Evolutionary conservation across 2,888 invertebrate genomes (phyloP).

Genomic region (Gasteruption jaculator): DNA sequence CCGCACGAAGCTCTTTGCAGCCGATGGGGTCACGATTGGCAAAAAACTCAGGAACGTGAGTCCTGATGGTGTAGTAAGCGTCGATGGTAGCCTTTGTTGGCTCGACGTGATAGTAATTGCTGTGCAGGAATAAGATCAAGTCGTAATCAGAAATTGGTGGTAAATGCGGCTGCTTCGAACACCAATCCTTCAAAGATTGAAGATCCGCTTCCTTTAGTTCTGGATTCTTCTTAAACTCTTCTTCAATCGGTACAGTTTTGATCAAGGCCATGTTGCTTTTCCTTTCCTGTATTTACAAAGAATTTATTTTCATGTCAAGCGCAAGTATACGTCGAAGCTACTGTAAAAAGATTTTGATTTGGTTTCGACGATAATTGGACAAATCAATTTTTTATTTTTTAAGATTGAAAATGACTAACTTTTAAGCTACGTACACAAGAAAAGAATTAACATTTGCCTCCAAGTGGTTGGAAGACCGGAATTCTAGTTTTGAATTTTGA

Average conservation of each 20-base stretch:
- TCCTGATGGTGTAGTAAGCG: conserved; percentile 63
- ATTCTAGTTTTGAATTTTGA: too few relatives aligned
- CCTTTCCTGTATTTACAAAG: too few relatives aligned
- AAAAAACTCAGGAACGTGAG: conserved; percentile 56
- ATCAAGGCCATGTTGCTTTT: conserved; percentile 20
- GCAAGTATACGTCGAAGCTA: too few relatives aligned
- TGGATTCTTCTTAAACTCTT: conserved; percentile 61
- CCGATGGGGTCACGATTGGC: conserved; percentile 52
- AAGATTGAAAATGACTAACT: too few relatives aligned
- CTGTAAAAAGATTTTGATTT: too few relatives aligned
- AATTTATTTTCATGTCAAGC: too few relatives aligned
- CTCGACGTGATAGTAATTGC: conserved; percentile 66
- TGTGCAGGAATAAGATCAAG: conserved; percentile 64
- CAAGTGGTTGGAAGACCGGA: too few relatives aligned
- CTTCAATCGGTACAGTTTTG: conserved; percentile 46
- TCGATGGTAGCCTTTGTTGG: conserved; percentile 68
- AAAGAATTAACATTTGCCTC: too few relatives aligned
- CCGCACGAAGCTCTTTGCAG: conserved; percentile 49
- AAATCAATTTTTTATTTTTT: too few relatives aligned
- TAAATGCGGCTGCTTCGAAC: conserved; percentile 65
- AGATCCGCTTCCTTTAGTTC: conserved; percentile 62
- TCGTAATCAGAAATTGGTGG: conserved; percentile 59
- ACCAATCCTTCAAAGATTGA: conserved; percentile 60
- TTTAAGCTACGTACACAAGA: too few relatives aligned
- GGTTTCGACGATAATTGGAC: too few relatives aligned